Evolutionary conservation across 2,113 vertebrate genomes (phyloP).

Genomic region (Phrynosoma blainvillii): DNA sequence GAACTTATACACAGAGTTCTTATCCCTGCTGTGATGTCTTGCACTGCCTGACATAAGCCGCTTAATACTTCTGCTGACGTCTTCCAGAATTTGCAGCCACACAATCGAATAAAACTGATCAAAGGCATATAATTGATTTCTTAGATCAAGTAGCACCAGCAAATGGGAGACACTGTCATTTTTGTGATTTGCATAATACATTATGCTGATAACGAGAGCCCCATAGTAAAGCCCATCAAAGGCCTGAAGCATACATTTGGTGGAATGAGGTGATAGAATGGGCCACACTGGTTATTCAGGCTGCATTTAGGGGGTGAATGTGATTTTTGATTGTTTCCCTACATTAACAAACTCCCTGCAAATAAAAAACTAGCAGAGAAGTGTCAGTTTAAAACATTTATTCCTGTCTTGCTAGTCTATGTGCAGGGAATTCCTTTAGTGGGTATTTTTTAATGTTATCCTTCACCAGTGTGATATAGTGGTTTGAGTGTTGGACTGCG

Average conservation of each 20-base stretch:
- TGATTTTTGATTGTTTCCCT: not conserved
- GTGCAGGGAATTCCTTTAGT: not conserved
- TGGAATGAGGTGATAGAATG: not conserved
- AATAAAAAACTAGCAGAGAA: not conserved
- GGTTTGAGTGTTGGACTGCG: too few species aligned
- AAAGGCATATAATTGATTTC: slow-evolving; percentile 26
- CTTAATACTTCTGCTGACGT: not conserved
- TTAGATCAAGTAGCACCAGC: slow-evolving; percentile 11
- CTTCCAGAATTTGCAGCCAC: not conserved
- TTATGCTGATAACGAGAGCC: not conserved
- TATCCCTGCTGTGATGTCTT: not conserved
- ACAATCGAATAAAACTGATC: slow-evolving; percentile 10
- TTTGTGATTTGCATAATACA: slow-evolving; percentile 7
- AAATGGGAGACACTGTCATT: not conserved
- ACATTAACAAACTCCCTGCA: not conserved
- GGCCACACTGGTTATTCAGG: too few species aligned
- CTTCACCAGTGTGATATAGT: too few species aligned
- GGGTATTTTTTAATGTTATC: not conserved
- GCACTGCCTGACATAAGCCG: not conserved
- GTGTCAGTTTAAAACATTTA: not conserved
- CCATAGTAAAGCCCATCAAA: not conserved
- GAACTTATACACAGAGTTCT: too few species aligned
- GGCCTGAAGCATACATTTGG: not conserved
- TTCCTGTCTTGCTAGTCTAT: not conserved
- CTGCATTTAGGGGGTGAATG: not conserved